These are phyloP conservation scores for Hippocampus mohnikei DNA, from an alignment of 2,113 vertebrate species.

Conservation along the genomic window DNA sequence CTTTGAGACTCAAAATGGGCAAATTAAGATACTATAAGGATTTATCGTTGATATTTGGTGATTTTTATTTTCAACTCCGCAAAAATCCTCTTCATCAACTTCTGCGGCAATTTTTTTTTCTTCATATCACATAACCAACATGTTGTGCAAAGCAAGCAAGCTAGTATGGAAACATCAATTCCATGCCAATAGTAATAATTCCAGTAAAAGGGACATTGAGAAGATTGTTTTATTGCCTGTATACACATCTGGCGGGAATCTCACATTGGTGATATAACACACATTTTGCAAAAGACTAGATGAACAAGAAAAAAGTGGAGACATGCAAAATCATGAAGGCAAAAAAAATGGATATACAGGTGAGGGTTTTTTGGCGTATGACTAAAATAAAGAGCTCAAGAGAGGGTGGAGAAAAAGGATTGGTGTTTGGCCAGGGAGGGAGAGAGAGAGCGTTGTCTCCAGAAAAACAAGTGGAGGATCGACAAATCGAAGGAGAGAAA, in stretches of 20 bases:
- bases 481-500: slow-evolving; percentile 61
- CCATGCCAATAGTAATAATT: too few species aligned
- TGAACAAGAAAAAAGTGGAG: neutral
- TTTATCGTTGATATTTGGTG: neutral
- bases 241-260: neutral
- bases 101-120: neutral
- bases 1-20: neutral
- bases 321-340: neutral
- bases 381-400: neutral
- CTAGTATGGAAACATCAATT: too few species aligned
- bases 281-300: neutral
- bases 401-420: neutral
- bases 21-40: too few species aligned
- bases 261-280: neutral
- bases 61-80: neutral
- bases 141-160: neutral
- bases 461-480: slow-evolving; percentile 62
- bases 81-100: neutral
- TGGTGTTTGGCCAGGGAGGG: slow-evolving; percentile 11
- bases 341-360: neutral
- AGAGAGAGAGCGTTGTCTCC: slow-evolving; percentile 27
- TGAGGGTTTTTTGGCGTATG: neutral
- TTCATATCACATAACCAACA: neutral
- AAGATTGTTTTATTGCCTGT: neutral
- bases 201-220: too few species aligned